Evolutionary conservation across 2,113 vertebrate genomes (phyloP), one percentile per base, ranked within the genome.

Genomic region (Pundamilia nyererei): DNA sequence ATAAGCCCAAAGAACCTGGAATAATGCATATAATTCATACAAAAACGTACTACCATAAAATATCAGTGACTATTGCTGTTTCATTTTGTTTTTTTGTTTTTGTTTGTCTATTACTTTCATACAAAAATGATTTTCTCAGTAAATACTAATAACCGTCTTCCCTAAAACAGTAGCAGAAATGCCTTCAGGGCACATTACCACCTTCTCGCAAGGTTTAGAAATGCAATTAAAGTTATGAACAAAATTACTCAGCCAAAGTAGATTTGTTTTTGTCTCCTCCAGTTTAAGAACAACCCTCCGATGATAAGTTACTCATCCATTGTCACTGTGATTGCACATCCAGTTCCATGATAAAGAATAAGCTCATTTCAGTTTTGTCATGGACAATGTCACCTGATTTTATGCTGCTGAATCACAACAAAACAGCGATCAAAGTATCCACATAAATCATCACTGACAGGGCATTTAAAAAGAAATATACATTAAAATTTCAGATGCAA

Each of bases 401-500:
- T 95, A 94, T 93, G 92, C 86, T 65, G 84, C 85, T 80, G 92
- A 92, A 89, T 92, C 89, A 91, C 85, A 89, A 94, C 90, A 95
- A 94, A 94, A 90, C 87, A 93, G 89, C 91, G 84, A 91, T 96
- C 93, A 93, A 93, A 79, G 54, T 81, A 53, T 65, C 77, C 86
- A 88, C 90, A 94, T 93, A 90, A 96, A 96, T 96, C 89, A 95
- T 93, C 86, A 26, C 87, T 93, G 96, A 95, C 95, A 95, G 87
- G 91, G 91, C 83, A 82, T 95, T 96, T 93, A 93, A 95, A 95
- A 95, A 89, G 85, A 94, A 94, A 95, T 89, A 79, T 86, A 92
- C 85, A 83, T 80, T 90, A 89, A 90, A 79, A 84, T 83, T 82
- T 85, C 87, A 84, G 87, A 86, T 29, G 81, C 81, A 56, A 79